Conservation (phyloP, 2,113 vertebrate genomes). For the Podiceps cristatus region DNA sequence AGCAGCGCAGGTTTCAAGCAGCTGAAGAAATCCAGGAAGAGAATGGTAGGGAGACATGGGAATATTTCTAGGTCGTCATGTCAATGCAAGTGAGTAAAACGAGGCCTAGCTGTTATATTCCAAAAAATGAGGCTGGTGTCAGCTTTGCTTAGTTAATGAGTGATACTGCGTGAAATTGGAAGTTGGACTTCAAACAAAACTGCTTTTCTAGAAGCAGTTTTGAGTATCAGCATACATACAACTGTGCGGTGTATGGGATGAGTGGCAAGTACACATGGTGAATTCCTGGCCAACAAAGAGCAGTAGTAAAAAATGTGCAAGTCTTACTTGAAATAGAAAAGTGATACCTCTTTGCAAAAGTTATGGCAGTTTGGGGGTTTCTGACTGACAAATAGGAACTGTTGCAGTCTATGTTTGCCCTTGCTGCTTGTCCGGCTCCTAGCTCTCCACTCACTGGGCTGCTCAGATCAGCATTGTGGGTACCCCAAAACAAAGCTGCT, state of each 20-base stretch:
- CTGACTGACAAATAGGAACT: accelerated
- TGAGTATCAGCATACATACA: not conserved
- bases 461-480: not conserved
- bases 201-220: not conserved
- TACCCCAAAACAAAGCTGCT: not conserved
- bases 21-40: not conserved
- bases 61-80: not conserved
- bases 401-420: not conserved
- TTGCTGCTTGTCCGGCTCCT: not conserved
- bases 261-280: not conserved
- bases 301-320: not conserved
- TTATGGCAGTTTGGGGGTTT: not conserved
- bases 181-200: not conserved
- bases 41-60: not conserved
- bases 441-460: not conserved
- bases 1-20: not conserved
- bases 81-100: not conserved
- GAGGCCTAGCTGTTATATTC: not conserved
- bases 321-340: not conserved
- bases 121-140: not conserved
- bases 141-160: not conserved
- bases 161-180: not conserved
- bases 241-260: not conserved
- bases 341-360: not conserved
- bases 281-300: not conserved